Evolutionary conservation across 2,888 invertebrate genomes (phyloP), one percentile per base, ranked within the genome.

Genomic region (Resseliella maxima): DNA sequence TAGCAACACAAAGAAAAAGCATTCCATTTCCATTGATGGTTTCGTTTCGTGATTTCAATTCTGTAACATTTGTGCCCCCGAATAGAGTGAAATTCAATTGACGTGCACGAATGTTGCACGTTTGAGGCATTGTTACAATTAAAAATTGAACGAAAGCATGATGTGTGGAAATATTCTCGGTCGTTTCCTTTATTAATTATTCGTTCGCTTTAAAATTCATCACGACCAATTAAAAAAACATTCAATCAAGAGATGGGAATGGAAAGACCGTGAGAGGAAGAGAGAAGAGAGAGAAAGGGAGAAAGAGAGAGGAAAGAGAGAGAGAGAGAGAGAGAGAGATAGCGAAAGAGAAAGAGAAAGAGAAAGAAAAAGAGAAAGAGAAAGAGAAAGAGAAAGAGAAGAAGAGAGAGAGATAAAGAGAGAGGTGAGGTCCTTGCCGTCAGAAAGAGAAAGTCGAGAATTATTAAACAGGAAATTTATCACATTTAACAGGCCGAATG

Each of bases 181-280:
- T 72, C 72, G 18, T 72, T 72, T 72, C 31, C 72, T 59, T 59
- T 59, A 72, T 31, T 72, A 72, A 72, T 72, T 72, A 72, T 35
- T 31, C 35, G 31, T 31, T 15, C 31, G 31, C 35, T 72, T 72
- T 72, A 72, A 72, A 72, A 72, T 72, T 27, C 72, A 72, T 72
- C 72, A 72, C 72, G 15, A 15, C 35, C 72, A 72, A 72, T 72
- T 72, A 72, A 21, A 72, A 72, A 35, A 72, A 72, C 72, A 72
- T 72, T 72, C 72, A 72, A 72, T 72, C 72, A 72, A 72, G 10
- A 1, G 72, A 5, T 45, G 45, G 12, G 45, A 45, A 45, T 45
- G 45, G 5, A 45, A 45, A 45, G 5, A 12, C 45, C 5, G 8
- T 12, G 45, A 45, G 12, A 45, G 12, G 8, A 45, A 45, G 45